Conservation (phyloP, 1,140 invertebrate species). For the Drosophila suzukii region DNA sequence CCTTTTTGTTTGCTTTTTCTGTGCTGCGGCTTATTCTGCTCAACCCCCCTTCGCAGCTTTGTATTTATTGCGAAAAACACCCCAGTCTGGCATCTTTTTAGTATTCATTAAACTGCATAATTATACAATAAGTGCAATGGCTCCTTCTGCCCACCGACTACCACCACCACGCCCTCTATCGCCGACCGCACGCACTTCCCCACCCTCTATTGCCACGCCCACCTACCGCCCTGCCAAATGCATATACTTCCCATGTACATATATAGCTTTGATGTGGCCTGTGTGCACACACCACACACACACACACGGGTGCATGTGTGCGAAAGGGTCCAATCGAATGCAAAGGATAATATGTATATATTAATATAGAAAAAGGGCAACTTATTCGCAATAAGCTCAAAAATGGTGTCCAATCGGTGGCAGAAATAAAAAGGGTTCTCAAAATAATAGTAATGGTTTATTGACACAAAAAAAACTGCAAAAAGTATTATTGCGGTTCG, state of each 20-base stretch:
- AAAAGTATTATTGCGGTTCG: no score
- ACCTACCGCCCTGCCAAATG: no score
- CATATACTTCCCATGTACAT: slow-evolving; percentile 22
- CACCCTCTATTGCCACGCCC: slow-evolving; percentile 6
- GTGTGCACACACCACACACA: slow-evolving; percentile 10
- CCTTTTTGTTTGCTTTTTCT: slow-evolving; percentile 44
- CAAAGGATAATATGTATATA: slow-evolving; percentile 15
- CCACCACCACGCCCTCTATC: neutral
- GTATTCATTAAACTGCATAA: slow-evolving; percentile 82
- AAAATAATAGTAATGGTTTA: neutral
- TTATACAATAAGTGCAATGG: slow-evolving; percentile 80
- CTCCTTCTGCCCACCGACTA: slow-evolving; percentile 24
- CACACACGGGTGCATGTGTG: slow-evolving; percentile 11
- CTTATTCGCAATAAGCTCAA: neutral
- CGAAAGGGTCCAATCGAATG: slow-evolving; percentile 34
- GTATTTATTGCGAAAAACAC: slow-evolving; percentile 65
- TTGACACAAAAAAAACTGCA: neutral
- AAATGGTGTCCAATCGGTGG: neutral
- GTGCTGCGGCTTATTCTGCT: slow-evolving; percentile 9
- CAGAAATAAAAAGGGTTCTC: neutral
- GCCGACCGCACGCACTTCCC: slow-evolving; percentile 5
- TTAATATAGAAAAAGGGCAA: slow-evolving; percentile 1
- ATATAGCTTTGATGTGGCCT: slow-evolving; percentile 25
- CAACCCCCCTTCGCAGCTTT: slow-evolving; percentile 23
- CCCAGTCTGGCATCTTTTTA: slow-evolving; percentile 63